Evolutionary conservation across 2,113 vertebrate genomes (phyloP), one percentile per base, ranked within the genome.

Genomic region (Camelus dromedarius): DNA sequence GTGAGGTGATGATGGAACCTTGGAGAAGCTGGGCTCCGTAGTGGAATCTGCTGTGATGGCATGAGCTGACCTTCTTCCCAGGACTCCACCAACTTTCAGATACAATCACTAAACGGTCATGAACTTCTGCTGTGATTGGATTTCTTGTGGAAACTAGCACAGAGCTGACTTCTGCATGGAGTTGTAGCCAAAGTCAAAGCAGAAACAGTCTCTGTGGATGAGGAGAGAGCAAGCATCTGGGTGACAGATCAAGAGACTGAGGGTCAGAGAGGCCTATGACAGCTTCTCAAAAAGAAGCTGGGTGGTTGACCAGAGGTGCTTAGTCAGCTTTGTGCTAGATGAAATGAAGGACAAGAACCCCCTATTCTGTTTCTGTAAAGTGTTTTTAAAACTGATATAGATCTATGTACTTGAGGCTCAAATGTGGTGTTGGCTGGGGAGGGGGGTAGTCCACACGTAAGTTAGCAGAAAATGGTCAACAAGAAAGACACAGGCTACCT

Each of bases 1-100:
- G 38, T 42, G 5, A 42, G 38, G 38, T 42, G 38, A 42, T 9
- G 38, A 26, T 38, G 22, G 79, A 48, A 48, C 3, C 6, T 26
- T 19, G 46, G 75, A 54, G 26, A 52, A 28, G 0, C 4, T 2
- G 6, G 24, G 5, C 15, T 58, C 20, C 15, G 48, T 11, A 0
- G 2, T 4, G 6, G 22, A 32, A 32, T 7, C 30, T 46, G 18
- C 24, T 50, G n/a, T 28, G 28, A 2, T 13, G 16, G 48, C 58
- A 3, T 14, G 10, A 42, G 16, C 80, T 18, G 54, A 52, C 14
- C 8, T 67, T 24, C 32, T 94, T 77, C 30, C 56, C 30, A 26
- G 48, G 58, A 64, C 9, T 32, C 42, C 18, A n/a, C 28, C 0
- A 1, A 7, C 19, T 22, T 72, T 80, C 24, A 88, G 72, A 38